Base-by-base conservation (phyloP, 2,888 invertebrate species). In the Drosophila greeni region DNA sequence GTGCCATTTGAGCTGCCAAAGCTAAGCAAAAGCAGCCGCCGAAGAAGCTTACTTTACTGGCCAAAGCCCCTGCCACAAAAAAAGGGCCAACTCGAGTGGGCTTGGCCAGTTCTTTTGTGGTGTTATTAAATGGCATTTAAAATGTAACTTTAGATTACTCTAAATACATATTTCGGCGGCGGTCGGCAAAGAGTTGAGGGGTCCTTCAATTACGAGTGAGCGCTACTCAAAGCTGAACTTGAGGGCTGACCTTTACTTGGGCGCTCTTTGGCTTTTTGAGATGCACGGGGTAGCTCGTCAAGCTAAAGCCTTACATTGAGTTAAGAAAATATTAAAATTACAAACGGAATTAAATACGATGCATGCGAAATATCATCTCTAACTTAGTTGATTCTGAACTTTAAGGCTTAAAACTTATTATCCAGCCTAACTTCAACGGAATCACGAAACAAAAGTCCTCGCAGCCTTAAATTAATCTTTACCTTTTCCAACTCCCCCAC, bases 121-220 rank as follows among this genome's bases (percentile, higher is more conserved):
- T 75, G 67, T 72, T 79, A 71, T 80, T 82, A 82, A 80, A 79
- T 73, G 79, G 72, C 75, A 73, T 80, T 82, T 73, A 75, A 79
- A 79, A 67, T 76, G 74, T 70, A 61, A 67, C 75, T 72, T 76
- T 72, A 79, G 75, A 79, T 82, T 70, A 78, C 79, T 73, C 48
- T 14, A 66, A 73, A 65, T 71, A 72, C 34, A 60, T 52, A 23
- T 54, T 29, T 16, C 18, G 37, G 31, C n/a, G 26, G 20, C 26
- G 34, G 37, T 31, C 8, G 29, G 51, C 14, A 62, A 47, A 55
- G 42, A 45, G 54, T 55, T 64, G 37, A 54, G 40, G 18, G 14
- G 31, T n/a, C 36, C 65, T 62, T 65, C 34, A 65, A 65, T 62
- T 62, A 53, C 47, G n/a, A 53, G 40, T 24, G 34, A 42, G 42